Base-by-base conservation (phyloP, 1,140 invertebrate species). In the Sycobia sp. region DNA sequence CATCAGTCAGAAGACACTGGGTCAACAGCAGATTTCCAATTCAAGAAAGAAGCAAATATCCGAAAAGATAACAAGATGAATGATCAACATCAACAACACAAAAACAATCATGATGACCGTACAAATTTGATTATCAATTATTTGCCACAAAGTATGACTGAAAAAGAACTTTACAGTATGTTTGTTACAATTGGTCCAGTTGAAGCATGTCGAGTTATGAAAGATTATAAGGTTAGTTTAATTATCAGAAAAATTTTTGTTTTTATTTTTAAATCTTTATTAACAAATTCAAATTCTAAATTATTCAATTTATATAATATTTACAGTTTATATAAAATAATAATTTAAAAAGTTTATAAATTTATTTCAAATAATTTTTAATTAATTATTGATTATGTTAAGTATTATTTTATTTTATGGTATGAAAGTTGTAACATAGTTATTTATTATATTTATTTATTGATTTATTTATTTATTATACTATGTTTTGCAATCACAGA, bases 101-200 rank as follows among this genome's bases (percentile, higher is more conserved):
- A 73, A 57, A 39, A 44, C 55, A 73, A 74, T n/a, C 75, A 77
- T 22, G 57, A 51, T 38, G 81, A 82, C 23, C 75, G 81, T 66
- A 91, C 93, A 11, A 97, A 97, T 82, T 84, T 97, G 61, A 98
- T 98, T 64, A 90, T 97, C 69, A 98, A 98, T 82, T 98, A 97
- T 77, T 85, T 98, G 65, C 96, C 96, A 11, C 96, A 98, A 79
- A 92, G 87, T 67, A 90, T 96, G 83, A 92, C 91, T 1, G 95
- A 97, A 76, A 91, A 93, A 70, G 94, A 97, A 71, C 86, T 97
- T 32, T 91, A 90, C 74, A 89, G 89, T 56, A 87, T 97, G 79
- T 98, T 98, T 76, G 87, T 90, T 56, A 90, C 89, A 20, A 90
- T 95, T 68, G 93, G 94, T 50, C 88, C 90, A 8, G 87, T 97